These are phyloP conservation scores for Phataginus tetradactyla DNA, from an alignment of 2,797 vertebrate genomes.

Conservation along the genomic window DNA sequence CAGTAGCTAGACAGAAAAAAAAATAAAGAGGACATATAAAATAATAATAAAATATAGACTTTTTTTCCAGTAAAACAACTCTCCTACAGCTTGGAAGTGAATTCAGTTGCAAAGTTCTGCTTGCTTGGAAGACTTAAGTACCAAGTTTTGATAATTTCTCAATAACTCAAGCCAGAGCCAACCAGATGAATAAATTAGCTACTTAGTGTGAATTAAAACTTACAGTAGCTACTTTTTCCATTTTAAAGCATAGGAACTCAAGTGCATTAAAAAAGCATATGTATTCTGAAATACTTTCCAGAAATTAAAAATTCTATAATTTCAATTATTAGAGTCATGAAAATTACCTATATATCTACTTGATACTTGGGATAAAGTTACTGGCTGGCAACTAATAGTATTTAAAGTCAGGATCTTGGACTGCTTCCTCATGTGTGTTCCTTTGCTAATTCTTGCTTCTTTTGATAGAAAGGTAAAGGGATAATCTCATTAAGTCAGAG, in stretches of 20 bases:
- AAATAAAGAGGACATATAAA: neutral
- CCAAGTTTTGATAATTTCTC: neutral
- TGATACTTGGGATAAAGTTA: neutral
- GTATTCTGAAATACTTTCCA: neutral
- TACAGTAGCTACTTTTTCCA: neutral
- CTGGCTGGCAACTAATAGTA: neutral
- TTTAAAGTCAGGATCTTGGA: neutral
- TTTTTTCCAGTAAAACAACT: neutral
- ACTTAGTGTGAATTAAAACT: neutral
- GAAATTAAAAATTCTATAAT: neutral
- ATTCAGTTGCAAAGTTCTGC: neutral
- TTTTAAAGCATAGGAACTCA: conserved; percentile 1
- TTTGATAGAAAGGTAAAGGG: neutral
- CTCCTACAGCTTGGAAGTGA: neutral
- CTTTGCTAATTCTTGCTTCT: neutral
- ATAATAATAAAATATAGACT: conserved; percentile 12
- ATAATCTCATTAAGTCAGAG: neutral
- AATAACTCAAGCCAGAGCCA: neutral
- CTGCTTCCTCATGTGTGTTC: neutral
- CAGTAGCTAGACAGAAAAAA: neutral
- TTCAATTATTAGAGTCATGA: conserved; percentile 2
- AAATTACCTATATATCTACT: neutral
- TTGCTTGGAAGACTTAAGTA: neutral
- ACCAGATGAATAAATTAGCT: conserved; percentile 12
- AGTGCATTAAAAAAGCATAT: neutral